These are phyloP conservation scores for Drosophila obscura DNA, from an alignment of 1,140 invertebrate species.

Conservation along the genomic window DNA sequence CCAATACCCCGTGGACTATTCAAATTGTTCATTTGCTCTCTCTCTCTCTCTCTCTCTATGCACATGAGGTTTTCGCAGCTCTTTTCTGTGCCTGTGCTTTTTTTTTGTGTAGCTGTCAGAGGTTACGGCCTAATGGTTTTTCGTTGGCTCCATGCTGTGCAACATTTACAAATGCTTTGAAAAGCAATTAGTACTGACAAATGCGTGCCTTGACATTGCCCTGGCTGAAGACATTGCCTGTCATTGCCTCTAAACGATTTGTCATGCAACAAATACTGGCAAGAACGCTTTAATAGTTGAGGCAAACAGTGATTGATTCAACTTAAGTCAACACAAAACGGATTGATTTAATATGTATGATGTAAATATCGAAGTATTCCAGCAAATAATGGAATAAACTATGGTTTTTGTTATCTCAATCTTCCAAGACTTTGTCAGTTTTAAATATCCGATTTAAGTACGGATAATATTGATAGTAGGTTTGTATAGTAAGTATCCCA, in stretches of 20 bases:
- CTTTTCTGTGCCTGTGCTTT: conserved; percentile 22
- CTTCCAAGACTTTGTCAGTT: too few relatives aligned
- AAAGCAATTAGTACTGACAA: conserved; percentile 76
- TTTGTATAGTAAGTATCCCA: too few relatives aligned
- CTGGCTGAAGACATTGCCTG: conserved; percentile 34
- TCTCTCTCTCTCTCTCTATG: conserved; percentile 18
- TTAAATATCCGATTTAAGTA: too few relatives aligned
- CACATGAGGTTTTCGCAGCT: conserved; percentile 17
- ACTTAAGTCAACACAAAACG: too few relatives aligned
- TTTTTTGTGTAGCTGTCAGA: conserved; percentile 11
- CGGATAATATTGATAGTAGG: too few relatives aligned
- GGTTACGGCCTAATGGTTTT: conserved; percentile 29
- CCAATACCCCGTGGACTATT: conserved; percentile 11
- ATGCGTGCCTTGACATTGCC: conserved; percentile 53
- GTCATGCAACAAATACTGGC: conserved; percentile 18
- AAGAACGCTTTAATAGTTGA: conserved; percentile 6
- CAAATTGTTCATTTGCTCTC: conserved; percentile 24
- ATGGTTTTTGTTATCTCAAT: too few relatives aligned
- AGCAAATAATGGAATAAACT: too few relatives aligned
- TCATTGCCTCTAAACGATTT: conserved; percentile 52
- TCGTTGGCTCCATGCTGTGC: conserved; percentile 3
- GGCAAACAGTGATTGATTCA: conserved; percentile 23
- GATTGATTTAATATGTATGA: too few relatives aligned
- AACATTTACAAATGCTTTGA: conserved; percentile 49
- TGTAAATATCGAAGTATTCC: too few relatives aligned